phyloP scores from a whole-genome alignment of 2,888 invertebrate species.

The Lepeophtheirus nordmannii region DNA sequence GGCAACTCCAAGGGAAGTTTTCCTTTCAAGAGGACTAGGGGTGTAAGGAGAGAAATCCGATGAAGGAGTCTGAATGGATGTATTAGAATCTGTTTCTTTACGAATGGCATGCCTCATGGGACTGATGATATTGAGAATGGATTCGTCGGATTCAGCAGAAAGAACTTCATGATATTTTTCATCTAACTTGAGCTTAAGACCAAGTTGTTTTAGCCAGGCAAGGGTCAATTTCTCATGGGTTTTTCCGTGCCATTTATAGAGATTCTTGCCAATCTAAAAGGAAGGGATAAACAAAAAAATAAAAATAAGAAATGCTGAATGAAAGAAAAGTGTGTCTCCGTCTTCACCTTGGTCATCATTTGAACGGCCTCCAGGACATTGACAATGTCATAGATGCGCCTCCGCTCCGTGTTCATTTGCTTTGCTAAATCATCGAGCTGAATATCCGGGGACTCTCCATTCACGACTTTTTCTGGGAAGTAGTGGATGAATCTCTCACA shows the following conservation, averaged over 20 bases:
- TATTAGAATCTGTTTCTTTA: constrained; percentile 2
- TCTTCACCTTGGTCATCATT: constrained; percentile 43
- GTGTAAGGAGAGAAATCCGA: constrained; percentile 1
- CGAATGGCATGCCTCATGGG: constrained; percentile 1
- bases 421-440: constrained; percentile 49
- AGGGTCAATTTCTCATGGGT: constrained; percentile 45
- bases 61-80: background rate
- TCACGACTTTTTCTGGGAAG: constrained; percentile 41
- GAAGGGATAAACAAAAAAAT: background rate
- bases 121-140: constrained; percentile 1
- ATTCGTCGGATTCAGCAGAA: background rate
- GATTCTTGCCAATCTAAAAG: constrained; percentile 42
- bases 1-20: constrained; percentile 51
- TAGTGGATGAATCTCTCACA: constrained; percentile 43
- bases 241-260: constrained; percentile 52
- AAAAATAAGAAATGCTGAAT: background rate
- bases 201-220: constrained; percentile 45
- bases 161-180: constrained; percentile 25
- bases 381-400: constrained; percentile 56
- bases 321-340: background rate
- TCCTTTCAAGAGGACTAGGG: constrained; percentile 30
- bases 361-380: constrained; percentile 55
- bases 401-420: constrained; percentile 47
- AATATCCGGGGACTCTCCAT: constrained; percentile 39
- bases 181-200: constrained; percentile 41